Conservation (phyloP, 2,113 vertebrate genomes). For the Xenopus laevis region DNA sequence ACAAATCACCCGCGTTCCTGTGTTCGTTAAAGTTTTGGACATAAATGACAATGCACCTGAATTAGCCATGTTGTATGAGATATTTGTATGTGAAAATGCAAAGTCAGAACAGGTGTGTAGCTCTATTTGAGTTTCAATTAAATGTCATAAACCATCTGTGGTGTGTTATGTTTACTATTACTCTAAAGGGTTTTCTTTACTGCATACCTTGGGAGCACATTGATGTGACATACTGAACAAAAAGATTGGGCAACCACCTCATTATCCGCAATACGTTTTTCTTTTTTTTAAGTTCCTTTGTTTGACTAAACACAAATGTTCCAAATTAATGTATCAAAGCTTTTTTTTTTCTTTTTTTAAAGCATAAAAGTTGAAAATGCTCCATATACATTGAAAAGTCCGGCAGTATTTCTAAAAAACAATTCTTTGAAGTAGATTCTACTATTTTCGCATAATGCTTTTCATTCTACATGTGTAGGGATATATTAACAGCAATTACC, state of each 20-base stretch:
- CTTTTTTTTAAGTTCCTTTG: neutral
- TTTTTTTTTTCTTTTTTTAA: too few species aligned
- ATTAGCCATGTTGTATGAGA: conserved; percentile 86
- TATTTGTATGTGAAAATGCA: conserved; percentile 90
- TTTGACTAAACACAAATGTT: neutral
- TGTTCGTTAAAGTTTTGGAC: conserved; percentile 85
- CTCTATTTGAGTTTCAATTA: conserved; percentile 30
- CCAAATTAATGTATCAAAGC: neutral
- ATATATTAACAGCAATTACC: too few species aligned
- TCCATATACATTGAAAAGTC: too few species aligned
- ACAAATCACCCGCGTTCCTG: conserved; percentile 79
- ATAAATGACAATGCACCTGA: conserved; percentile 92
- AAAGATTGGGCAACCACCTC: neutral
- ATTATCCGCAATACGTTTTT: neutral
- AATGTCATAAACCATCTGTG: neutral
- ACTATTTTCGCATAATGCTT: too few species aligned
- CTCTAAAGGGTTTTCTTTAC: neutral
- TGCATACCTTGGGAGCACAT: neutral
- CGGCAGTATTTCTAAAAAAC: neutral
- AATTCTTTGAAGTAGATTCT: neutral
- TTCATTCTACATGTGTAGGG: too few species aligned
- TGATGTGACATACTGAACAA: neutral
- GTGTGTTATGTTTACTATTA: neutral
- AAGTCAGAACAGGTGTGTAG: conserved; percentile 85
- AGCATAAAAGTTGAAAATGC: too few species aligned